Evolutionary conservation across 2,888 invertebrate genomes (phyloP).

Genomic region (Lepeophtheirus nordmannii): DNA sequence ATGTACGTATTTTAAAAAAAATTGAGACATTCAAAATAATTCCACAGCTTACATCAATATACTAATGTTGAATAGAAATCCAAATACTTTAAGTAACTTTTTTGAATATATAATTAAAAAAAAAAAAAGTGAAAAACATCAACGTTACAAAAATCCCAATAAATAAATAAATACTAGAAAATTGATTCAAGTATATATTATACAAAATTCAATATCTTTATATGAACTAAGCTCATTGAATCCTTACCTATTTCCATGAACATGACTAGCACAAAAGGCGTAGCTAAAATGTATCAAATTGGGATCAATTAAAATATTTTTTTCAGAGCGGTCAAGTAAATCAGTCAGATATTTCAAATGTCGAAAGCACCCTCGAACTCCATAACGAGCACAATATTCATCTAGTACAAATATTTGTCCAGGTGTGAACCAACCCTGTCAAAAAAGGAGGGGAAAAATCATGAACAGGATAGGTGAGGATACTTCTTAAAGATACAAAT

Average conservation of each 20-base stretch:
- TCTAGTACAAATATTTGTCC: constrained; percentile 97
- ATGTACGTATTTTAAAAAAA: too few species aligned
- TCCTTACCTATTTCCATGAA: constrained; percentile 85
- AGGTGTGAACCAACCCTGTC: constrained; percentile 96
- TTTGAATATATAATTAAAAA: too few species aligned
- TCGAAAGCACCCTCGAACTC: constrained; percentile 88
- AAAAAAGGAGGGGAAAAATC: not conserved
- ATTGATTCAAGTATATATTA: too few species aligned
- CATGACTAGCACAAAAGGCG: constrained; percentile 97
- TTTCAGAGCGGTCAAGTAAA: constrained; percentile 82
- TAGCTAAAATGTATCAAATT: constrained; percentile 97
- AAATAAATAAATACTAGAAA: too few species aligned
- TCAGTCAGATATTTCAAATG: constrained; percentile 92
- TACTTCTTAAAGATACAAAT: not conserved
- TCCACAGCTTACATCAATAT: too few species aligned
- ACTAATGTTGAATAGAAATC: too few species aligned
- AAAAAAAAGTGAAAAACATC: too few species aligned
- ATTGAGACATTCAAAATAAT: too few species aligned
- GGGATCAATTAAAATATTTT: constrained; percentile 88
- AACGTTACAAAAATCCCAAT: too few species aligned
- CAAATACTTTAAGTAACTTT: too few species aligned
- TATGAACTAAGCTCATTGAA: not conserved
- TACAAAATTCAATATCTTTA: too few species aligned
- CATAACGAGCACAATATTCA: constrained; percentile 92
- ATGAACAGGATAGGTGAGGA: not conserved